These are phyloP conservation scores for Poecilia latipinna DNA, from an alignment of 2,113 vertebrate species.

Conservation along the genomic window DNA sequence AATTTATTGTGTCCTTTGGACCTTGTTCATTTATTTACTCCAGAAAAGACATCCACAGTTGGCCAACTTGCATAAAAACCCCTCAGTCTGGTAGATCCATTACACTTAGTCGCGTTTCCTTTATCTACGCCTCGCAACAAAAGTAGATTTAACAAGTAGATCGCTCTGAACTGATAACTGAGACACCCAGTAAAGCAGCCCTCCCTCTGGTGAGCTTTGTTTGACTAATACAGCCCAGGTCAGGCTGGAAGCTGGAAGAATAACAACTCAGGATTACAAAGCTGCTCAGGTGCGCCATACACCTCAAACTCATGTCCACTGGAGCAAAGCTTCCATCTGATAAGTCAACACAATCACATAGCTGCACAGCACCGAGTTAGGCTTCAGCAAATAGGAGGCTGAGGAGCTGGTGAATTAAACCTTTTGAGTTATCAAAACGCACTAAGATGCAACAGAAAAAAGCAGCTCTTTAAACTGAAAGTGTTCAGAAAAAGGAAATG, in stretches of 20 bases:
- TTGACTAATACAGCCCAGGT: constrained; percentile 72
- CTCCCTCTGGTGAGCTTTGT: constrained; percentile 70
- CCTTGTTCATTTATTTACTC: constrained; percentile 25
- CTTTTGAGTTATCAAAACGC: not conserved
- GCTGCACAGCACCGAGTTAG: constrained; percentile 20
- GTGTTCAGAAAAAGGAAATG: not conserved
- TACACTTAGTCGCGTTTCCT: not conserved
- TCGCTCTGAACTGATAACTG: constrained; percentile 1
- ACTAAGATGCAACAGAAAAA: not conserved
- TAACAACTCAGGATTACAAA: constrained; percentile 71
- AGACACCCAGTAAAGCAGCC: constrained; percentile 64
- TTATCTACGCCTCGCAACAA: not conserved
- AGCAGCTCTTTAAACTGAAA: not conserved
- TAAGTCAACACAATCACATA: constrained; percentile 61
- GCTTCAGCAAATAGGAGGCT: constrained; percentile 19
- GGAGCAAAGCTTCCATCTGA: constrained; percentile 68
- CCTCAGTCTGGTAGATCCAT: not conserved
- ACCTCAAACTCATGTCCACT: constrained; percentile 69
- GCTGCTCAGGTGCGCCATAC: constrained; percentile 66
- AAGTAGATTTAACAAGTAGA: not conserved
- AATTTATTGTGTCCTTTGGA: constrained; percentile 23
- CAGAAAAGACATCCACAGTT: constrained; percentile 25
- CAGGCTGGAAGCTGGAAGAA: constrained; percentile 65
- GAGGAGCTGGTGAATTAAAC: not conserved
- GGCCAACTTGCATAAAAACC: not conserved